phyloP scores from a whole-genome alignment of 2,888 invertebrate genomes.

The Mythimna loreyi region DNA sequence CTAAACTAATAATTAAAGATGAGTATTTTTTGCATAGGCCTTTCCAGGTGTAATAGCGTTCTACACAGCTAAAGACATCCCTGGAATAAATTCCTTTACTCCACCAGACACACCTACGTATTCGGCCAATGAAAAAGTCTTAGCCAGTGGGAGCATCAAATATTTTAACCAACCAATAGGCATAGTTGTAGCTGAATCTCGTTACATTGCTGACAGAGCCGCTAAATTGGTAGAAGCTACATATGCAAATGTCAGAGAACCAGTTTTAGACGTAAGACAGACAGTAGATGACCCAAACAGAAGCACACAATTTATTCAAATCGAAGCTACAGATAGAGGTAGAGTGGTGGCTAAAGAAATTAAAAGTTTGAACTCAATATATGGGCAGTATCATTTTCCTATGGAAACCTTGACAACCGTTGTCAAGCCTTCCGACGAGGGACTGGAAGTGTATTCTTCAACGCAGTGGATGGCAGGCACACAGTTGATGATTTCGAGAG shows the following conservation, averaged over 20 bases:
- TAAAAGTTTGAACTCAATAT: slow-evolving; percentile 87
- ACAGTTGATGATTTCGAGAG: slow-evolving; percentile 89
- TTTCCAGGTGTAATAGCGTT: slow-evolving; percentile 92
- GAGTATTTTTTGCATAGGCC: slow-evolving; percentile 44
- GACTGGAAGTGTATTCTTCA: slow-evolving; percentile 91
- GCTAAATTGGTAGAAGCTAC: slow-evolving; percentile 89
- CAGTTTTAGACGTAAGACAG: slow-evolving; percentile 71
- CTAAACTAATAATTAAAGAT: background rate
- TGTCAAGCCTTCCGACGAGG: slow-evolving; percentile 93
- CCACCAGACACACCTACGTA: slow-evolving; percentile 65
- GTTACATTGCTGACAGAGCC: slow-evolving; percentile 89
- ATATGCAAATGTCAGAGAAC: slow-evolving; percentile 82
- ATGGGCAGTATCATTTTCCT: slow-evolving; percentile 93
- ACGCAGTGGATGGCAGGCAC: slow-evolving; percentile 91
- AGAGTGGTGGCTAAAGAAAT: slow-evolving; percentile 77
- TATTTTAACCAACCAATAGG: slow-evolving; percentile 78
- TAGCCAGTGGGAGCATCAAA: slow-evolving; percentile 71
- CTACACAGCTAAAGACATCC: slow-evolving; percentile 92
- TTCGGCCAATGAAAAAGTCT: slow-evolving; percentile 82
- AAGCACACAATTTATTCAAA: slow-evolving; percentile 50
- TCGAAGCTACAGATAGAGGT: slow-evolving; percentile 73
- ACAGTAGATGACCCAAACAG: slow-evolving; percentile 68
- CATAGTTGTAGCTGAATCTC: slow-evolving; percentile 90
- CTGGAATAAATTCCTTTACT: slow-evolving; percentile 92
- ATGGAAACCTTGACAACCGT: slow-evolving; percentile 93